Percentiles rank a stretch among this genome's conserved stretches.
Evolutionary conservation across 2,888 invertebrate species (phyloP).

Genomic region (Nematopogon swammerdamellus): DNA sequence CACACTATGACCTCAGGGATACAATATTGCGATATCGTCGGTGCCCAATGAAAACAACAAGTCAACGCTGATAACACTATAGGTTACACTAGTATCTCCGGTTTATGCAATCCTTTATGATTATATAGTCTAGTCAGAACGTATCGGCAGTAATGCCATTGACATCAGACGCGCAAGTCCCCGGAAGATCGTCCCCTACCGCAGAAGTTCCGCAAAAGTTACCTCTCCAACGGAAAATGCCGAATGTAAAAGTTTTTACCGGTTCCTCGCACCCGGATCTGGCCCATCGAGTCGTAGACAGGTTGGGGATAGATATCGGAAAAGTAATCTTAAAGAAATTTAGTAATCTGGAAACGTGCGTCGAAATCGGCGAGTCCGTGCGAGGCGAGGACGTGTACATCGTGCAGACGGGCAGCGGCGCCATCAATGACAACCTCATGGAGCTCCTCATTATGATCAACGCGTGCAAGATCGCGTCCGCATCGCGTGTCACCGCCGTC

Average conservation of each 20-base stretch:
- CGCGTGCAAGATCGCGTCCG: conserved; percentile 90
- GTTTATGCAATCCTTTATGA: not conserved
- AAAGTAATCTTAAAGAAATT: conserved; percentile 98
- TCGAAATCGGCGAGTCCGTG: conserved; percentile 89
- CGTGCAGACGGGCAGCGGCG: conserved; percentile 86
- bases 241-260: conserved; percentile 98
- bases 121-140: not conserved
- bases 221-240: conserved; percentile 64
- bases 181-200: not conserved
- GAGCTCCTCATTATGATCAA: conserved; percentile 91
- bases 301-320: conserved; percentile 91
- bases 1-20: not conserved
- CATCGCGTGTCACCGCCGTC: conserved; percentile 85
- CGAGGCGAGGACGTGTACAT: conserved; percentile 93
- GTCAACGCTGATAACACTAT: not conserved
- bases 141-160: not conserved
- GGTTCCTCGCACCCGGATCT: conserved; percentile 97
- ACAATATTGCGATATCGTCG: not conserved
- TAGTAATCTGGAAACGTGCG: conserved; percentile 96
- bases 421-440: conserved; percentile 90
- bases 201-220: not conserved
- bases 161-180: not conserved
- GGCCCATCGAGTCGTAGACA: conserved; percentile 91
- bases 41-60: not conserved
- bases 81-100: not conserved